Evolutionary conservation across 2,888 invertebrate genomes (phyloP), one percentile per base, ranked within the genome.

Genomic region (Meiosimyza decipiens): DNA sequence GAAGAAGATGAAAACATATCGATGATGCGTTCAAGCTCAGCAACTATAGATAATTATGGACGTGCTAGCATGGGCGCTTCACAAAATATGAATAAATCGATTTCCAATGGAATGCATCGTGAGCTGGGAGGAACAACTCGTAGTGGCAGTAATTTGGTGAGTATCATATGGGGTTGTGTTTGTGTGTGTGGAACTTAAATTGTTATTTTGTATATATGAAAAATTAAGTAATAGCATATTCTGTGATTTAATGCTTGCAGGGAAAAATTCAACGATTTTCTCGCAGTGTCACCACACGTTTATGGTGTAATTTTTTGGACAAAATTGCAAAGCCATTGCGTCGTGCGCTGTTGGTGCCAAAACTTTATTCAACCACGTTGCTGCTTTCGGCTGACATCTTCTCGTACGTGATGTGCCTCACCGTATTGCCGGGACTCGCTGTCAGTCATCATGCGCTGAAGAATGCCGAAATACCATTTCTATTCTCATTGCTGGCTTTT

Each of bases 351-450:
- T 52, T 81, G 18, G 84, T 87, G 74, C 84, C 85, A 0, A 85
- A 85, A 50, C 76, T 87, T 11, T 87, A 87, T 74, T 83, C 87
- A 12, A 85, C 86, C 9, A 85, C 86, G 4, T 77, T 87, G 22
- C 78, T 86, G 6, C 80, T 85, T 47, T 87, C 86, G 2, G 80
- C 83, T 1, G 86, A 87, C 72, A 85, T 85, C 12, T 87, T 87
- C 51, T 86, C 87, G 28, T 87, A 87, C 76, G 86, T 87, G 22
- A 86, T 87, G 86, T 87, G 86, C 64, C 74, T 87, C 3, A 86
- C 86, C 0, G 86, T 87, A n/a, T 73, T 87, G 28, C 86, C 86
- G 0, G 84, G 85, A 0, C 70, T 87, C 72, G 86, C 86, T 0
- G 82, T 85, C 0, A 83, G 82, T 55, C 83, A 86, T 59, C 87